Evolutionary conservation across 2,888 invertebrate genomes (phyloP), one percentile per base, ranked within the genome.

Genomic region (Eupithecia tripunctaria): DNA sequence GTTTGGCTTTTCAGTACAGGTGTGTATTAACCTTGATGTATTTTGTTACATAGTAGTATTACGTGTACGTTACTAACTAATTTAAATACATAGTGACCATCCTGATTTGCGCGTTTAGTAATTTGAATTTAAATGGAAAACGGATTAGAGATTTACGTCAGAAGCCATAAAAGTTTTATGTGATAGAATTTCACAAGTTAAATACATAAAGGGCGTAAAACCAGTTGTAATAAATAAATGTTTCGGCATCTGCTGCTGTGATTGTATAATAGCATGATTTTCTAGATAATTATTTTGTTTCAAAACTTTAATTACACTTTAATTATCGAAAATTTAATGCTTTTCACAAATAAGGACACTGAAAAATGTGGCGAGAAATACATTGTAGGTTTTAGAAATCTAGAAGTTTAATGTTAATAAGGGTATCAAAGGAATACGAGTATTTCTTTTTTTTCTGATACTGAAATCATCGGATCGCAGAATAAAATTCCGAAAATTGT

Each of bases 101-200:
- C 4, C 8, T 7, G 3, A 18, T 29, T 60, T 60, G 18, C 8
- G 15, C 3, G 29, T 60, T 60, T 60, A 60, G 21, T 36, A 36
- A 32, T 36, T 63, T 60, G 60, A n/a, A 36, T 63, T 36, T 12
- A 21, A 25, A 64, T 64, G 14, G 36, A 36, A 38, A 64, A 38
- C 38, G 36, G 36, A 64, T 64, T 64, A 36, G 15, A 64, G 73
- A 75, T 74, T 77, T 78, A 76, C 75, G 74, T 72, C 73, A 76
- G 62, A 72, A 65, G 68, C 71, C 51, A 72, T 79, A 74, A 78
- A 64, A 74, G 68, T 72, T 76, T 78, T 76, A 77, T 70, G 69
- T 59, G 59, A 70, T 76, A 69, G 73, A 67, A 76, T 76, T 76
- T 75, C 73, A 65, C 68, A 72, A 77, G 62, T 56, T 62, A 68